Conservation (phyloP, 2,888 invertebrate species). For the Drosophila prostipennis region DNA sequence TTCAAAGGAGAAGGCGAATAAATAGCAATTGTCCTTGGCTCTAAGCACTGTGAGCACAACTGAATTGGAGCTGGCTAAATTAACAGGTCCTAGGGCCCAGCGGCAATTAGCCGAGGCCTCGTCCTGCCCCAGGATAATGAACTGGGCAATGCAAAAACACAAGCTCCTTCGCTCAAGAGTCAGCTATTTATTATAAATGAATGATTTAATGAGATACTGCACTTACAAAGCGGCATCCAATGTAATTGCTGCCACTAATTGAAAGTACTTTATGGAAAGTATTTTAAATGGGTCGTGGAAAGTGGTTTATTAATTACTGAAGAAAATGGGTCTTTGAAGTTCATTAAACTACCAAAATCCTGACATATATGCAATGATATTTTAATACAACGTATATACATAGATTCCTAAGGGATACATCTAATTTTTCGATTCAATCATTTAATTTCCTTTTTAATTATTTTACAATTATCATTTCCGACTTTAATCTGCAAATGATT, state of each 20-base stretch:
- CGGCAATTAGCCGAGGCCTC: slow-evolving; percentile 25
- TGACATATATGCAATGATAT: too few species aligned
- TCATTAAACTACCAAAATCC: too few species aligned
- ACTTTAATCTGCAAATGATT: not conserved
- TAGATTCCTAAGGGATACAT: not conserved
- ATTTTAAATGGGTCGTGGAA: not conserved
- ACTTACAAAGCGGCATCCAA: not conserved
- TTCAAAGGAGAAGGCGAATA: slow-evolving; percentile 42
- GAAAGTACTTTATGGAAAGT: slow-evolving; percentile 26
- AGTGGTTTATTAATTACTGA: not conserved
- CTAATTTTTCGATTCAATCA: not conserved
- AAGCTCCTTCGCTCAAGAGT: not conserved
- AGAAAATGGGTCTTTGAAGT: too few species aligned
- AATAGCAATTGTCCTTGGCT: slow-evolving; percentile 64
- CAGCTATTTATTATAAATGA: slow-evolving; percentile 9
- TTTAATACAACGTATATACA: not conserved
- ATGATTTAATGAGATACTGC: slow-evolving; percentile 18
- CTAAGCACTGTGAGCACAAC: slow-evolving; percentile 61
- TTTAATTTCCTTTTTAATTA: not conserved
- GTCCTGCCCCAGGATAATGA: slow-evolving; percentile 28
- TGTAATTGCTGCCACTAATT: slow-evolving; percentile 40
- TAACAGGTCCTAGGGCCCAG: slow-evolving; percentile 49
- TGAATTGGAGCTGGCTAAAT: slow-evolving; percentile 45
- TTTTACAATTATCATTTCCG: not conserved
- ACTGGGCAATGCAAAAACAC: slow-evolving; percentile 12